Evolutionary conservation across 2,797 vertebrate genomes (phyloP).

Genomic region (Rhabdophis nuchalis): DNA sequence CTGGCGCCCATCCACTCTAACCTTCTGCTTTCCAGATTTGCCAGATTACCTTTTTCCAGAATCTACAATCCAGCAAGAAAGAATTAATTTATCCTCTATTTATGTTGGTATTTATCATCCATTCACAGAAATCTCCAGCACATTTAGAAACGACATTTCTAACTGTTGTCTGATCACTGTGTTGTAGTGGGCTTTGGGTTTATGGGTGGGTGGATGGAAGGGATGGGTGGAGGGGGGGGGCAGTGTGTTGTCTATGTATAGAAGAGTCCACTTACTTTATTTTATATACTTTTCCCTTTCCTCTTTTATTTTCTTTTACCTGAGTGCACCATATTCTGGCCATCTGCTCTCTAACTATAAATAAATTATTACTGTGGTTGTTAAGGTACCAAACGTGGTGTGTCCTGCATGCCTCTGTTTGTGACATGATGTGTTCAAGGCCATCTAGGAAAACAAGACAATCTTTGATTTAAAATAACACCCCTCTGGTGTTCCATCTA

Average conservation of each 20-base stretch:
- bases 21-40: background rate
- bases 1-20: background rate
- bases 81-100: background rate
- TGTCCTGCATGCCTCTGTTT: background rate
- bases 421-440: background rate
- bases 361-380: background rate
- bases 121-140: background rate
- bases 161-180: background rate
- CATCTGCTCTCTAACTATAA: background rate
- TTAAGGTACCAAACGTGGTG: background rate
- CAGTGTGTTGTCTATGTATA: background rate
- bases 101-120: background rate
- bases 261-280: background rate
- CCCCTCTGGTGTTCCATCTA: background rate
- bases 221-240: background rate
- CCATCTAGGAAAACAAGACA: background rate
- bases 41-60: background rate
- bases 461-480: background rate
- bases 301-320: background rate
- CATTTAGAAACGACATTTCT: background rate
- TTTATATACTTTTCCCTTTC: background rate
- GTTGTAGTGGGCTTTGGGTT: background rate
- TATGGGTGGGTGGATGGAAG: background rate
- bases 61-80: background rate
- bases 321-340: background rate